Conservation (phyloP, 2,888 invertebrate genomes). For the Tenthredo notha region DNA sequence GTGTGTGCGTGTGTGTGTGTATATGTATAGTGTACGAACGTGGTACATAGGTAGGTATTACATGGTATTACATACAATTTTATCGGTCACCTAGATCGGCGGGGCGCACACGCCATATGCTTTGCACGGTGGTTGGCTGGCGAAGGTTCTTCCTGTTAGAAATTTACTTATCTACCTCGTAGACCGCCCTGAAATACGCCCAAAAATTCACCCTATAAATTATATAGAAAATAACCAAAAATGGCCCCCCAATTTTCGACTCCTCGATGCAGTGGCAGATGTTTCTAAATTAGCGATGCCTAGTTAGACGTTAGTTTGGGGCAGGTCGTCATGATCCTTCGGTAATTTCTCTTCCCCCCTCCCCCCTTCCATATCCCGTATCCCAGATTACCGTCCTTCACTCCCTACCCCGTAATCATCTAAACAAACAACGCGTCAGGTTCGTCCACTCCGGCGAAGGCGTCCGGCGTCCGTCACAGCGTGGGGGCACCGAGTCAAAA, state of each 20-base stretch:
- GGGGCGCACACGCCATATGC: constrained; percentile 52
- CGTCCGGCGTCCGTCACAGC: constrained; percentile 48
- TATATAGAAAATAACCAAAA: constrained; percentile 58
- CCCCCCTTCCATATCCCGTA: background rate
- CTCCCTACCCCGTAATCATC: constrained; percentile 49
- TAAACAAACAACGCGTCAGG: constrained; percentile 51
- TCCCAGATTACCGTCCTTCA: constrained; percentile 40
- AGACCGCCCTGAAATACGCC: constrained; percentile 50
- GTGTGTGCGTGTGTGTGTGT: constrained; percentile 16
- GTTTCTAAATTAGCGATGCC: constrained; percentile 49
- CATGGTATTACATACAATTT: constrained; percentile 48
- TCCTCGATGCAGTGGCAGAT: constrained; percentile 39
- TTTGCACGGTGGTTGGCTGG: constrained; percentile 41
- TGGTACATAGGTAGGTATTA: constrained; percentile 27
- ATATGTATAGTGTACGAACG: background rate
- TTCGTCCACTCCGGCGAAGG: constrained; percentile 16
- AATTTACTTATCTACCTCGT: constrained; percentile 46
- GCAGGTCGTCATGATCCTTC: constrained; percentile 42
- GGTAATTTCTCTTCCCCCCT: constrained; percentile 24
- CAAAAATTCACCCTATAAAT: constrained; percentile 55
- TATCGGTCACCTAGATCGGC: constrained; percentile 49
- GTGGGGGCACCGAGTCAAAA: constrained; percentile 67
- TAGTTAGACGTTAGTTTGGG: constrained; percentile 40
- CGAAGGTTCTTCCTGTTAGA: constrained; percentile 45
- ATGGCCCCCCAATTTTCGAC: constrained; percentile 58